Evolutionary conservation across 2,113 vertebrate species (phyloP).

Genomic region (Amphiprion ocellaris): DNA sequence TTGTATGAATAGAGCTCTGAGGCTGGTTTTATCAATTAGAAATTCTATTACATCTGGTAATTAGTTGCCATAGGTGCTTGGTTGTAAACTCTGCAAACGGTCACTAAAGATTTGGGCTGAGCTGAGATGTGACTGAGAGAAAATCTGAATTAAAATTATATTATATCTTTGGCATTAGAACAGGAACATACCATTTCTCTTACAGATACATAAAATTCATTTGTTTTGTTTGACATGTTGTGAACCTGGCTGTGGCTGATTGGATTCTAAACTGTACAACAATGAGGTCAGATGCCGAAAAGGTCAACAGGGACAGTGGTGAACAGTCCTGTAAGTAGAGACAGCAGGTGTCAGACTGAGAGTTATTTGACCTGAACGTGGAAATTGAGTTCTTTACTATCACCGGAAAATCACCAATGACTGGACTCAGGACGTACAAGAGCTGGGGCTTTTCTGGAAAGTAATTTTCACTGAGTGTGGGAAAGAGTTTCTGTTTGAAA

Average conservation of each 20-base stretch:
- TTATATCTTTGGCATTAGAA: neutral
- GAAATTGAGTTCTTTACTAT: neutral
- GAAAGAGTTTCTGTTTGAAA: neutral
- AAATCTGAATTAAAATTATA: constrained; percentile 1
- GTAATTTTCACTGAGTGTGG: neutral
- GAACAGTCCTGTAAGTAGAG: neutral
- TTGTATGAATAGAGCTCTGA: no score
- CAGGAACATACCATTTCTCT: neutral
- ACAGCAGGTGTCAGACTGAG: neutral
- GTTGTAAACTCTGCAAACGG: neutral
- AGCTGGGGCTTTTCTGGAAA: neutral
- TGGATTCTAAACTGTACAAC: neutral
- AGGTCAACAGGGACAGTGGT: neutral
- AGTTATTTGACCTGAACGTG: neutral
- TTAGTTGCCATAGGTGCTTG: neutral
- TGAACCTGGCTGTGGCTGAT: neutral
- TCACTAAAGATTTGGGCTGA: neutral
- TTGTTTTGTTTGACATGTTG: neutral
- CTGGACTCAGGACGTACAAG: neutral
- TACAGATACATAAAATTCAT: neutral
- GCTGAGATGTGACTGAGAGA: neutral
- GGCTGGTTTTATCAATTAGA: no score
- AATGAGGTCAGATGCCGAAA: neutral
- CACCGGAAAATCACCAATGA: neutral
- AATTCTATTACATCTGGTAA: no score